Evolutionary conservation across 2,888 invertebrate genomes (phyloP).

Genomic region (Marasmarcha lunaedactyla): DNA sequence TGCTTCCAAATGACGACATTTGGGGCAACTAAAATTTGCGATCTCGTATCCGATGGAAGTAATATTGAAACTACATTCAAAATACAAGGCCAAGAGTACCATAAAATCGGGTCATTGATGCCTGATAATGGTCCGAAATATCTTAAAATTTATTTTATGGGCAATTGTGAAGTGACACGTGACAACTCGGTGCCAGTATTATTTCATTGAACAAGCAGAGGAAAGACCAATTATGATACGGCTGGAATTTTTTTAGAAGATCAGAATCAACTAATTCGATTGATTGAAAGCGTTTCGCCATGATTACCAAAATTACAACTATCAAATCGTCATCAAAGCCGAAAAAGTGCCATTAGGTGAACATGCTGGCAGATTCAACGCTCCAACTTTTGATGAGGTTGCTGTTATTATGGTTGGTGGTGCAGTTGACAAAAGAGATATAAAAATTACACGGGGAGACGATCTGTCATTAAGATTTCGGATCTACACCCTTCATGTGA

Average conservation of each 20-base stretch:
- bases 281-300: background rate
- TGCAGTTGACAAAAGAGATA: slow-evolving; percentile 14
- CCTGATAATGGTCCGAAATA: slow-evolving; percentile 21
- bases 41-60: too few species aligned
- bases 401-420: slow-evolving; percentile 23
- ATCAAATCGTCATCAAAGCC: background rate
- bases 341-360: background rate
- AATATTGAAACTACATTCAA: too few species aligned
- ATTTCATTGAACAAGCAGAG: slow-evolving; percentile 4
- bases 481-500: slow-evolving; percentile 12
- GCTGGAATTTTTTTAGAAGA: background rate
- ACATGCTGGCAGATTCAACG: too few species aligned
- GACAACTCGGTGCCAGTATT: slow-evolving; percentile 14
- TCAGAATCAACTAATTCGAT: background rate
- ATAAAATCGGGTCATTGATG: slow-evolving; percentile 20
- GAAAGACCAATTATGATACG: background rate
- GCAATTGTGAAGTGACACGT: slow-evolving; percentile 12
- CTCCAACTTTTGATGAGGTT: too few species aligned
- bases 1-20: too few species aligned
- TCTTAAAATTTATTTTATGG: slow-evolving; percentile 25
- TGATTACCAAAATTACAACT: background rate
- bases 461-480: too few species aligned
- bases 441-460: background rate
- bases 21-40: too few species aligned
- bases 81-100: slow-evolving; percentile 17